Conservation (phyloP, 23 tunicate species). For the Halocynthia roretzi region DNA sequence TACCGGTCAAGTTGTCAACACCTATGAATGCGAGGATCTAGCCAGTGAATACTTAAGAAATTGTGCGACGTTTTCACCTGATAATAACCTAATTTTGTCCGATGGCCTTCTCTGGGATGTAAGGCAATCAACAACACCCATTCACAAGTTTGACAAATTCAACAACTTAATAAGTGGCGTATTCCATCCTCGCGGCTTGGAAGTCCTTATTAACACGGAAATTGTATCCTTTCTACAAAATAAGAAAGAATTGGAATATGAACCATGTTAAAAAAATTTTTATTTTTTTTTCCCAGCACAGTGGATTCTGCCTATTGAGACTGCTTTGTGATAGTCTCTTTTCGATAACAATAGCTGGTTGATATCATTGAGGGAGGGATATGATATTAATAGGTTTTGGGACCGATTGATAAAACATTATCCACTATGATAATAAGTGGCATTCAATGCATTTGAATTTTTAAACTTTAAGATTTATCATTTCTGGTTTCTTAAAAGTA, state of each 20-base stretch:
- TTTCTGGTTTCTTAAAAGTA: neutral
- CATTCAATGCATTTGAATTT: too few species aligned
- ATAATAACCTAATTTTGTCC: constrained; percentile 50
- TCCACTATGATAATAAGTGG: too few species aligned
- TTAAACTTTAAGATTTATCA: too few species aligned
- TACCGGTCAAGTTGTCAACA: constrained; percentile 37
- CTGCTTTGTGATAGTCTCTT: too few species aligned
- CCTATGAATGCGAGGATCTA: constrained; percentile 25
- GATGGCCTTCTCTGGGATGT: constrained; percentile 79
- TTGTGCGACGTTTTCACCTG: constrained; percentile 58
- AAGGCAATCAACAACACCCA: constrained; percentile 42
- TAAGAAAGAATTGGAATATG: too few species aligned
- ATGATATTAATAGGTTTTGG: too few species aligned
- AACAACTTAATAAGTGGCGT: constrained; percentile 57
- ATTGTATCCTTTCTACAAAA: constrained; percentile 38
- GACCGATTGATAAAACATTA: too few species aligned
- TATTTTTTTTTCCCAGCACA: too few species aligned
- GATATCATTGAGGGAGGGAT: too few species aligned
- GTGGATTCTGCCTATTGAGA: too few species aligned
- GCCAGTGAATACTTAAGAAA: constrained; percentile 45
- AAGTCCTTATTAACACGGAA: constrained; percentile 83
- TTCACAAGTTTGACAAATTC: constrained; percentile 75
- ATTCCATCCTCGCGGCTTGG: constrained; percentile 67
- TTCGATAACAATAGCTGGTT: too few species aligned
- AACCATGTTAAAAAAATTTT: too few species aligned